Evolutionary conservation across 35 echinoderm and acorn worm species (phyloP).

Genomic region (Stichopus chloronotus): DNA sequence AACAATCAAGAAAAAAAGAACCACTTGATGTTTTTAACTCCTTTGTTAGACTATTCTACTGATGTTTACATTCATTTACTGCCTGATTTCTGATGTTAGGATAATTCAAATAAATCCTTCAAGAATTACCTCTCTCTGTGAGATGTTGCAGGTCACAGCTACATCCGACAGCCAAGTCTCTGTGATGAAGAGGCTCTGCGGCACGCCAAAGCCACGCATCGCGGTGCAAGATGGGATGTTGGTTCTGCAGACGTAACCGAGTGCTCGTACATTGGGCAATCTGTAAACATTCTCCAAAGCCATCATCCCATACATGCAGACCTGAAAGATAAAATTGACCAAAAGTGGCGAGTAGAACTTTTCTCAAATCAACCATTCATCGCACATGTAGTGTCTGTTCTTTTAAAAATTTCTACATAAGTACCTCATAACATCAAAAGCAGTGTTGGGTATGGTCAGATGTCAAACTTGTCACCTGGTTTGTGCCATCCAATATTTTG

Average conservation of each 20-base stretch:
- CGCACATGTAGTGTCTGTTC: too few species aligned
- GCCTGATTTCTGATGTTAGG: too few species aligned
- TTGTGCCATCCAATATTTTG: too few species aligned
- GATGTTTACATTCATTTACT: too few species aligned
- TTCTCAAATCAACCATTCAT: neutral
- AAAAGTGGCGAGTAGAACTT: neutral
- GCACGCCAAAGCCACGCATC: conserved; percentile 66
- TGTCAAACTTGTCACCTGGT: too few species aligned
- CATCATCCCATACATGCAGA: conserved; percentile 10
- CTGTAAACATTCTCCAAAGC: conserved; percentile 33
- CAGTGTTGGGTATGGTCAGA: too few species aligned
- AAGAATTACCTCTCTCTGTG: conserved; percentile 47
- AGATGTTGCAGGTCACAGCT: conserved; percentile 31
- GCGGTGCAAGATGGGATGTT: conserved; percentile 65
- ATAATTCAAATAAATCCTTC: too few species aligned
- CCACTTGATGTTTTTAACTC: too few species aligned
- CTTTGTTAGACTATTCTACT: too few species aligned
- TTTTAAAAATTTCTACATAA: neutral
- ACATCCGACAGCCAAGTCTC: conserved; percentile 64
- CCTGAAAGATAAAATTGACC: neutral
- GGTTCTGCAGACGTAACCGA: conserved; percentile 55
- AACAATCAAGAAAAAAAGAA: too few species aligned
- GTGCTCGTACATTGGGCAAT: neutral
- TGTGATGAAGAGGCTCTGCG: conserved; percentile 52
- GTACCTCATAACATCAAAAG: neutral